Evolutionary conservation across 2,888 invertebrate genomes (phyloP).

Genomic region (Colostygia pectinataria): DNA sequence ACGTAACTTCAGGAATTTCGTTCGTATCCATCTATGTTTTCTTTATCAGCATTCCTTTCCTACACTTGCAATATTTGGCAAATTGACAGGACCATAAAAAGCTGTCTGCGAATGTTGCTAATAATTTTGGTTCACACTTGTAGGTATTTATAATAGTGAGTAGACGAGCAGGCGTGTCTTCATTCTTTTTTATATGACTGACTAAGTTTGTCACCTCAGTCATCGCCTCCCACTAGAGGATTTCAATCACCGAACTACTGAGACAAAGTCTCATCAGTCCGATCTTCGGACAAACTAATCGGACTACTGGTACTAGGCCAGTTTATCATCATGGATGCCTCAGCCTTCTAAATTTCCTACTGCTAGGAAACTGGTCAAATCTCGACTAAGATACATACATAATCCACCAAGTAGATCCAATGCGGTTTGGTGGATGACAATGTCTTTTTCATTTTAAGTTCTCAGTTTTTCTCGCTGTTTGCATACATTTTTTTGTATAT

Average conservation of each 20-base stretch:
- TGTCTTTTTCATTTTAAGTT: too few relatives aligned
- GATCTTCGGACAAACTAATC: too few relatives aligned
- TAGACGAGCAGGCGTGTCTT: conserved; percentile 8
- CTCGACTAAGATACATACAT: too few relatives aligned
- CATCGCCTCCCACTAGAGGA: conserved; percentile 3
- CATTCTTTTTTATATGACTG: neutral
- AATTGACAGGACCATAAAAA: conserved; percentile 25
- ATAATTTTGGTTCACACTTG: conserved; percentile 6
- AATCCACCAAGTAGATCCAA: too few relatives aligned
- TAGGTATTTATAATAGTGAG: conserved; percentile 20
- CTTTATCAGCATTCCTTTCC: conserved; percentile 1
- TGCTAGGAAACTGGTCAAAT: too few relatives aligned
- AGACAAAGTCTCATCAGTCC: too few relatives aligned
- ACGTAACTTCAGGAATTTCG: conserved; percentile 7
- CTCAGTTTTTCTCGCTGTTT: neutral
- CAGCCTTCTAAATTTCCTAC: too few relatives aligned
- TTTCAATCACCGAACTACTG: too few relatives aligned
- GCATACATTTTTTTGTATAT: neutral
- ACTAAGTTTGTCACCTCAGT: conserved; percentile 8
- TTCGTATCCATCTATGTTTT: conserved; percentile 6
- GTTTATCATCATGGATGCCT: too few relatives aligned
- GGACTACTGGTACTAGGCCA: too few relatives aligned
- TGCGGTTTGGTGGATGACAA: too few relatives aligned
- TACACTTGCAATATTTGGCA: conserved; percentile 15
- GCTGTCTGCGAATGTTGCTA: conserved; percentile 21